phyloP scores from a whole-genome alignment of 2,113 vertebrate genomes.

The Helogale parvula region DNA sequence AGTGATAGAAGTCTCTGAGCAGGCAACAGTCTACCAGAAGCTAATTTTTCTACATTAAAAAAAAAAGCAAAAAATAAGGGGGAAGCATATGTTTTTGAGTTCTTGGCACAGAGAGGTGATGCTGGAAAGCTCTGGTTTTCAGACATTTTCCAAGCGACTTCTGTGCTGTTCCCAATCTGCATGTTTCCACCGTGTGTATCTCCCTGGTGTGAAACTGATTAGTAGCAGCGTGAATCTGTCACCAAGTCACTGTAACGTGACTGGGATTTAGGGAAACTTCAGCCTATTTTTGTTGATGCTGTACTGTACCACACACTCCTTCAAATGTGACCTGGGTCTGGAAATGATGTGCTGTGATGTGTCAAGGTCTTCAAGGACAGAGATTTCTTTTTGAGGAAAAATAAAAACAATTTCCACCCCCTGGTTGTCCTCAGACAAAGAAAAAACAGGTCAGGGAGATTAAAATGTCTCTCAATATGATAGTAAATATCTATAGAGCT shows the following conservation, averaged over 20 bases:
- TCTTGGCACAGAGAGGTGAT: conserved; percentile 62
- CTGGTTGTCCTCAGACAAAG: background rate
- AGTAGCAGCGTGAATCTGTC: conserved; percentile 59
- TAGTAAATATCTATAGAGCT: background rate
- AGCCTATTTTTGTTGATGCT: background rate
- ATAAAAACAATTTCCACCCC: background rate
- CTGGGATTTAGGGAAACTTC: background rate
- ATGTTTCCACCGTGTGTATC: conserved; percentile 19
- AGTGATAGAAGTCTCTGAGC: background rate
- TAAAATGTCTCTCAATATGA: background rate
- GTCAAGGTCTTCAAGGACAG: background rate
- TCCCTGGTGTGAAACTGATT: conserved; percentile 73
- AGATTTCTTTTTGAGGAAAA: conserved; percentile 45
- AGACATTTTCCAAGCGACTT: conserved; percentile 47
- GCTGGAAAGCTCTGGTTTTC: conserved; percentile 58
- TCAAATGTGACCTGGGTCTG: background rate
- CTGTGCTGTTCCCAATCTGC: conserved; percentile 19
- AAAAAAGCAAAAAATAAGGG: background rate
- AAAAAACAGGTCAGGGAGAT: conserved; percentile 6
- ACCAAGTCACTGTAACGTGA: background rate
- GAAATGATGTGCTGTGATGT: background rate
- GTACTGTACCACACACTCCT: background rate
- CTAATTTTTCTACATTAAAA: conserved; percentile 32
- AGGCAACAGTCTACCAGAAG: background rate
- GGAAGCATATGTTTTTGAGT: conserved; percentile 54